phyloP scores from a whole-genome alignment of 2,797 vertebrate species.

The Sebastes jordani region DNA sequence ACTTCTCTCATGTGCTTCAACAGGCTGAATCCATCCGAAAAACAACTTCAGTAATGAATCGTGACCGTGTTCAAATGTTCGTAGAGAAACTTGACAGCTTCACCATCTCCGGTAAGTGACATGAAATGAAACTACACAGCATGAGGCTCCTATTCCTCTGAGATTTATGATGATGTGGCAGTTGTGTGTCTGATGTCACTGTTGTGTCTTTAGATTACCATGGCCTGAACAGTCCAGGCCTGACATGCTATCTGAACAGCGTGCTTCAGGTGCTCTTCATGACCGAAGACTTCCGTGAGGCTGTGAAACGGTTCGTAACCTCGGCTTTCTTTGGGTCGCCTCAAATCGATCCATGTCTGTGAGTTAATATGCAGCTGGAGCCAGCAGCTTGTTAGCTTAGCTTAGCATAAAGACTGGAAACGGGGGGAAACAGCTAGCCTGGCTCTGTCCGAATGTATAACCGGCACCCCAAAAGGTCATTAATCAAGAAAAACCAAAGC shows the following conservation, averaged over 20 bases:
- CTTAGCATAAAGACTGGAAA: not conserved
- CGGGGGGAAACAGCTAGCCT: not conserved
- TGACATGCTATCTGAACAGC: constrained; percentile 80
- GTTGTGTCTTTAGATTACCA: constrained; percentile 49
- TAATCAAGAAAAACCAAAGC: no score
- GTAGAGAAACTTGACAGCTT: constrained; percentile 17
- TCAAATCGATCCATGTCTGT: not conserved
- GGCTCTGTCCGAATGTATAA: not conserved
- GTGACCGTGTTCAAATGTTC: not conserved
- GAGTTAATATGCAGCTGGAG: not conserved
- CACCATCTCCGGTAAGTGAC: constrained; percentile 39
- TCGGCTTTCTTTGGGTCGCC: not conserved
- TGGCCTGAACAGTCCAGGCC: constrained; percentile 76
- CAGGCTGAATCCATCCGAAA: not conserved
- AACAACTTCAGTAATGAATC: not conserved
- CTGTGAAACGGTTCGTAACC: constrained; percentile 58
- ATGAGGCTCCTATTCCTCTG: not conserved
- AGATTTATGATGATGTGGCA: not conserved
- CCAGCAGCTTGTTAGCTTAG: not conserved
- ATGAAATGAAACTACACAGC: not conserved
- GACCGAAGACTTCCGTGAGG: constrained; percentile 71
- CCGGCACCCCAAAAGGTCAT: no score
- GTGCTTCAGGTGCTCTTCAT: constrained; percentile 80
- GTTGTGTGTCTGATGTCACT: not conserved
- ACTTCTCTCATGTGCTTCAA: not conserved